phyloP scores from a whole-genome alignment of 2,113 vertebrate genomes.

The Pelodiscus sinensis region DNA sequence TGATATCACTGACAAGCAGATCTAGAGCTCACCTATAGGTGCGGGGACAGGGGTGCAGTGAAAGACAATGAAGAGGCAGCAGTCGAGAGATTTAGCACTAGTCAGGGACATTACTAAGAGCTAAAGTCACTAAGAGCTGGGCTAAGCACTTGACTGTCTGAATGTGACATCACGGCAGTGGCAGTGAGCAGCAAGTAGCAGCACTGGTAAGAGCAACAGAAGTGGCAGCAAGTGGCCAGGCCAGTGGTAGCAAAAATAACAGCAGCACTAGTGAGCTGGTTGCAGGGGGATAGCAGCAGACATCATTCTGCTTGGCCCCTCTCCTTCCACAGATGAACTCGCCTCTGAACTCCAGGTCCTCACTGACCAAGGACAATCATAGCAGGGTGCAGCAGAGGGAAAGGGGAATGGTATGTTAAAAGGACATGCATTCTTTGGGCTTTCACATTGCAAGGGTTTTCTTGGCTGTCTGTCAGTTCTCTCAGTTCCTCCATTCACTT shows the following conservation, averaged over 20 bases:
- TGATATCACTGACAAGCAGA: background rate
- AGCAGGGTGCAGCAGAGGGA: background rate
- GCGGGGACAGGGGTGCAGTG: background rate
- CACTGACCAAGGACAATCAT: background rate
- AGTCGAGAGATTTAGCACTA: background rate
- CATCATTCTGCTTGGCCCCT: background rate
- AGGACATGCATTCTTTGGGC: background rate
- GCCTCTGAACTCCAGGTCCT: background rate
- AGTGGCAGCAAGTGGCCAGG: background rate
- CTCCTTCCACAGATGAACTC: background rate
- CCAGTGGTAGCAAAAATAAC: background rate
- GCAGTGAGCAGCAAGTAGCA: too few species aligned
- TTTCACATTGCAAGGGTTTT: background rate
- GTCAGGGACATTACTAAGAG: background rate
- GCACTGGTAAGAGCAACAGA: background rate
- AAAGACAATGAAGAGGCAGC: background rate
- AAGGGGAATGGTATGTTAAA: background rate
- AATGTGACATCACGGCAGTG: background rate
- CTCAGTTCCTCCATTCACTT: too few species aligned
- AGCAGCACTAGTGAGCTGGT: background rate
- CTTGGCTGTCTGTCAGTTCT: too few species aligned
- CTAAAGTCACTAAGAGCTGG: background rate
- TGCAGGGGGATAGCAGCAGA: background rate
- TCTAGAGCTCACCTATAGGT: background rate
- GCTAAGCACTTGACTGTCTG: background rate